These are phyloP conservation scores for Leptopilina clavipes DNA, from an alignment of 1,140 invertebrate species.

Conservation along the genomic window DNA sequence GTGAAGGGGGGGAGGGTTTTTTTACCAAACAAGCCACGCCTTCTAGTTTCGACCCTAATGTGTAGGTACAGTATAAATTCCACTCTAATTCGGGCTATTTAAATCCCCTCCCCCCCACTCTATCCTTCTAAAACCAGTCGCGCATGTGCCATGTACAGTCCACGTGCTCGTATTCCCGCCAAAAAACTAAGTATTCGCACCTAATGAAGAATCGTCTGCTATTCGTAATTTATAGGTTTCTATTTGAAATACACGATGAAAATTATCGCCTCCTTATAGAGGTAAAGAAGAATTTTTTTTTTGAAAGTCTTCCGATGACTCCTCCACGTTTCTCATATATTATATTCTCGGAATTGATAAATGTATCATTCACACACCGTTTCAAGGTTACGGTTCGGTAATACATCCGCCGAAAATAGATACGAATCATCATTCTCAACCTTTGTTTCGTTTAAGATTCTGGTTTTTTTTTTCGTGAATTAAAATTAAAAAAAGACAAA, in stretches of 20 bases:
- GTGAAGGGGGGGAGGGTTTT: neutral
- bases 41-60: neutral
- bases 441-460: too few relatives aligned
- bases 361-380: neutral
- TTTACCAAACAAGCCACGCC: neutral
- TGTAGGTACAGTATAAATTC: neutral
- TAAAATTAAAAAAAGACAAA: too few relatives aligned
- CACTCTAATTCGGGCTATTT: conserved; percentile 10
- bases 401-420: neutral
- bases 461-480: too few relatives aligned
- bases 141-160: neutral
- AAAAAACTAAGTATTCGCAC: neutral
- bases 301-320: too few relatives aligned
- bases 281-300: too few relatives aligned
- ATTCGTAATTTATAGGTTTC: too few relatives aligned
- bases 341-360: neutral
- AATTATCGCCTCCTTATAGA: too few relatives aligned
- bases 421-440: neutral
- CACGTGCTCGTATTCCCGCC: conserved; percentile 20
- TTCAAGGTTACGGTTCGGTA: neutral
- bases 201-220: too few relatives aligned
- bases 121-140: neutral
- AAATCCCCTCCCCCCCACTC: neutral
- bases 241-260: too few relatives aligned
- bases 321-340: too few relatives aligned